phyloP scores from a whole-genome alignment of 2,797 vertebrate species.

The Hylomyscus alleni region DNA sequence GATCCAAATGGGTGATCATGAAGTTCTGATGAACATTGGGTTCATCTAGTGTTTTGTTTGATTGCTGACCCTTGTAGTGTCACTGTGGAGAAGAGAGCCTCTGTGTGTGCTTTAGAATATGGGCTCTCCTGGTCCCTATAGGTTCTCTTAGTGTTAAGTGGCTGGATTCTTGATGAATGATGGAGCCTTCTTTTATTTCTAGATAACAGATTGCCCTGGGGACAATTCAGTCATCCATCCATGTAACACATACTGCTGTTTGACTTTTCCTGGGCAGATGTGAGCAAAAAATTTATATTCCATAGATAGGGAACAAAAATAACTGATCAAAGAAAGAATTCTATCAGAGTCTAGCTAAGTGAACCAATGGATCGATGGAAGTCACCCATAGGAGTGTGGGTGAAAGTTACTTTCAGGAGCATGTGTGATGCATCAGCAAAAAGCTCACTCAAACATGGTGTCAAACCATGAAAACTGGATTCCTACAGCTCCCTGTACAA shows the following conservation, averaged over 20 bases:
- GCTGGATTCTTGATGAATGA: background rate
- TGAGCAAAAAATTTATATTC: background rate
- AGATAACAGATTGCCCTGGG: background rate
- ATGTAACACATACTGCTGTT: background rate
- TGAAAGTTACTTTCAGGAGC: background rate
- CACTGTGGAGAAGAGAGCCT: background rate
- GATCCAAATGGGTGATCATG: background rate
- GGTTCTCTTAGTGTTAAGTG: background rate
- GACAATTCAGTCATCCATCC: background rate
- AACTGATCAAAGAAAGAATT: background rate
- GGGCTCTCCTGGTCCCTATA: background rate
- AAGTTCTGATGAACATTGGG: background rate
- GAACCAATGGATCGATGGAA: background rate
- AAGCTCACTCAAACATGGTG: background rate
- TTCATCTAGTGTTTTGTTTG: background rate
- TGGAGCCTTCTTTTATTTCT: background rate
- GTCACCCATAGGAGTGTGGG: background rate
- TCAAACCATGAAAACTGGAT: background rate
- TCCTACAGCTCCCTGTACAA: background rate
- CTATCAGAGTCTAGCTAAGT: background rate
- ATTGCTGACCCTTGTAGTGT: background rate
- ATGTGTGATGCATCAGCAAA: background rate
- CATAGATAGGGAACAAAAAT: background rate
- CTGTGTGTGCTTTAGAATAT: background rate
- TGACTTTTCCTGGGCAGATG: background rate